These are phyloP conservation scores for Diplodus sargus DNA, from an alignment of 2,797 vertebrate species.

Conservation along the genomic window DNA sequence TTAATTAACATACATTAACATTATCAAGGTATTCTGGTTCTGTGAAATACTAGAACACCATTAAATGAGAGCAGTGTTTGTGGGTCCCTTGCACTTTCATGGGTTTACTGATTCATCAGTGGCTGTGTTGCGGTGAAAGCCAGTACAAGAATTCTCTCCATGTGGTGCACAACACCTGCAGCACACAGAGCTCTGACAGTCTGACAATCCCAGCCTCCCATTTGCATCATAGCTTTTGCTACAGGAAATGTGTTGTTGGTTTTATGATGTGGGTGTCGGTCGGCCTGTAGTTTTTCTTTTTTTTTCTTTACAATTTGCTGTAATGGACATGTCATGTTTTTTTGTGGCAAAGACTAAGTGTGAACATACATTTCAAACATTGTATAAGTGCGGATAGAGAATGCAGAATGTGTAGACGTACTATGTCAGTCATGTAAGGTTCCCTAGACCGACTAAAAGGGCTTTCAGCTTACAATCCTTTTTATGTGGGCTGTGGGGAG, in stretches of 20 bases:
- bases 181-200: conserved; percentile 54
- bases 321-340: not conserved
- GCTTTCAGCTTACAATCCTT: conserved; percentile 71
- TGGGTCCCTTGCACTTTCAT: conserved; percentile 53
- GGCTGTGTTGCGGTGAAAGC: conserved; percentile 65
- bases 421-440: conserved; percentile 48
- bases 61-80: conserved; percentile 35
- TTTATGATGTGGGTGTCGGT: conserved; percentile 47
- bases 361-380: not conserved
- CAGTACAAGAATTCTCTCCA: conserved; percentile 72
- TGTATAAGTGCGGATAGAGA: not conserved
- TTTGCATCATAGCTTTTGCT: conserved; percentile 61
- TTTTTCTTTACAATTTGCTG: no score
- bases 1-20: conserved; percentile 1
- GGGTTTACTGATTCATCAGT: conserved; percentile 61
- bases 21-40: conserved; percentile 16
- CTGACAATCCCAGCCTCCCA: conserved; percentile 50
- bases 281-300: not conserved
- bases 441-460: conserved; percentile 38
- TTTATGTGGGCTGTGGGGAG: conserved; percentile 69
- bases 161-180: conserved; percentile 66
- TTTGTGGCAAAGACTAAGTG: not conserved
- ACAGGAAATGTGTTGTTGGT: conserved; percentile 65
- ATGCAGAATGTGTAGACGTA: conserved; percentile 40
- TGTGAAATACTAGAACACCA: not conserved